Conservation (phyloP, 2,888 invertebrate species). For the Eilema caniola region DNA sequence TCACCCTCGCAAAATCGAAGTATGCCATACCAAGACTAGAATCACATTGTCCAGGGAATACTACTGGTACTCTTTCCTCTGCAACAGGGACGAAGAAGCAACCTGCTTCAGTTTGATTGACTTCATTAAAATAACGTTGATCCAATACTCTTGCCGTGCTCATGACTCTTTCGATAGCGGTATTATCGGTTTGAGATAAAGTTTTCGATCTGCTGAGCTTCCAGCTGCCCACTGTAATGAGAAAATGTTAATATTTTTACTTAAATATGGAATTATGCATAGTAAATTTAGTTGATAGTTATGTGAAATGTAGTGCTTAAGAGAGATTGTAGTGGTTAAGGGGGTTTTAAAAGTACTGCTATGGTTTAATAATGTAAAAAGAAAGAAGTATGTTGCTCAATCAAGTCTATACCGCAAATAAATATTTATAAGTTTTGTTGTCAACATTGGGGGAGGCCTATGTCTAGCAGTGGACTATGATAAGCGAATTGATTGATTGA, state of each 20-base stretch:
- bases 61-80: slow-evolving; percentile 61
- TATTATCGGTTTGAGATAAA: slow-evolving; percentile 47
- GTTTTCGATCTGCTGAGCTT: slow-evolving; percentile 70
- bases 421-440: too few relatives aligned
- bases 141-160: slow-evolving; percentile 60
- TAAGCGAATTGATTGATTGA: too few relatives aligned
- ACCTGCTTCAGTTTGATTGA: slow-evolving; percentile 61
- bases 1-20: slow-evolving; percentile 60
- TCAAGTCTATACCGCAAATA: too few relatives aligned
- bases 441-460: too few relatives aligned
- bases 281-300: too few relatives aligned
- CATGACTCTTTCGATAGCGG: slow-evolving; percentile 58
- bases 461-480: too few relatives aligned
- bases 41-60: slow-evolving; percentile 72
- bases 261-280: too few relatives aligned
- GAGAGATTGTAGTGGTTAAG: too few relatives aligned
- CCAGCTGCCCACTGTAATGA: slow-evolving; percentile 69
- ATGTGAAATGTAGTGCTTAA: too few relatives aligned
- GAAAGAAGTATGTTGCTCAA: too few relatives aligned
- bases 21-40: slow-evolving; percentile 49
- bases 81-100: slow-evolving; percentile 77
- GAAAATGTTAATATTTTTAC: background rate
- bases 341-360: background rate
- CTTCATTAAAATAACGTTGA: slow-evolving; percentile 55
- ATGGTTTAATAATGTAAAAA: too few relatives aligned